Conservation (phyloP, 1,140 invertebrate genomes). For the Sarcophaga bullata region DNA sequence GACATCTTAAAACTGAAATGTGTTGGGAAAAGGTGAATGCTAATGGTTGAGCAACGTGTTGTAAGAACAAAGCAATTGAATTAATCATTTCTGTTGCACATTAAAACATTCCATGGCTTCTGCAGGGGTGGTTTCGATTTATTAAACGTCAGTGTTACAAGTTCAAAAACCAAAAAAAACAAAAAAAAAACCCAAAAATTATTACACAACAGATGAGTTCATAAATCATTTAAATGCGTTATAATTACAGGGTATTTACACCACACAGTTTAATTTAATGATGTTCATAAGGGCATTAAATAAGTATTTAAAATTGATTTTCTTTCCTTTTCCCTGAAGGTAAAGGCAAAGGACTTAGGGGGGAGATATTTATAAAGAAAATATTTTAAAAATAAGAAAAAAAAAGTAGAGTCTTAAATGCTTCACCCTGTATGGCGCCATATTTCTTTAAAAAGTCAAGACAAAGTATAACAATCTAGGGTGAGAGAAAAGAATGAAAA, state of each 20-base stretch:
- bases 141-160: slow-evolving; percentile 8
- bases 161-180: neutral
- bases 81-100: slow-evolving; percentile 29
- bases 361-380: too few relatives aligned
- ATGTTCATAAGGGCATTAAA: neutral
- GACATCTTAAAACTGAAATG: slow-evolving; percentile 27
- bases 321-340: neutral
- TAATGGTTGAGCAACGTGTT: neutral
- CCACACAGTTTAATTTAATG: neutral
- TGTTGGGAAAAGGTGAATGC: neutral
- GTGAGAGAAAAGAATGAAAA: too few relatives aligned
- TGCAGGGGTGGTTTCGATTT: slow-evolving; percentile 10
- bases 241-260: slow-evolving; percentile 34
- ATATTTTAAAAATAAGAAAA: too few relatives aligned
- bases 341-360: too few relatives aligned
- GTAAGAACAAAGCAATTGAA: neutral
- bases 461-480: too few relatives aligned
- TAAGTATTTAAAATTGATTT: neutral
- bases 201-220: slow-evolving; percentile 25
- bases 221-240: slow-evolving; percentile 39
- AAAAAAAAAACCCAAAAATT: neutral
- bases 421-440: too few relatives aligned
- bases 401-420: too few relatives aligned
- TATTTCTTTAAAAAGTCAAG: too few relatives aligned
- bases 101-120: slow-evolving; percentile 11